A percentile compares a stretch with the other conserved stretches of the same genome.
phyloP scores from a whole-genome alignment of 2,888 invertebrate species.

The Ypsolopha sequella region DNA sequence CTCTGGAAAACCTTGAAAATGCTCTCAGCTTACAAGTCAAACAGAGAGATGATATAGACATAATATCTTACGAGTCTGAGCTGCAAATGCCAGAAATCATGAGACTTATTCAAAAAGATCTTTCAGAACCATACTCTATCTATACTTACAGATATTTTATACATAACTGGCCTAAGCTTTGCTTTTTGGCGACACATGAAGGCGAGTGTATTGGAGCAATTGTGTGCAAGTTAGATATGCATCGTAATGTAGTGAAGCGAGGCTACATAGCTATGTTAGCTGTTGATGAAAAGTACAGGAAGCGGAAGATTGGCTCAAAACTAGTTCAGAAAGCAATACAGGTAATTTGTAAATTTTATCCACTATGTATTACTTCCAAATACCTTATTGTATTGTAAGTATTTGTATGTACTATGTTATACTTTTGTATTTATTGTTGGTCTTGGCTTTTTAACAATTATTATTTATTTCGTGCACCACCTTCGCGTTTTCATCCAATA shows the following conservation, averaged over 20 bases:
- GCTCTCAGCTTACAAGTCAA: constrained; percentile 20
- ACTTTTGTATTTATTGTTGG: too few relatives aligned
- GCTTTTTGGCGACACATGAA: constrained; percentile 93
- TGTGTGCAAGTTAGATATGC: constrained; percentile 97
- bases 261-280: constrained; percentile 99
- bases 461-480: neutral
- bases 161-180: constrained; percentile 99
- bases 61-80: constrained; percentile 88
- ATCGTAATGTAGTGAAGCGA: constrained; percentile 88
- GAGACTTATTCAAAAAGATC: constrained; percentile 98
- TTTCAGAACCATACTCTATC: constrained; percentile 99
- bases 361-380: neutral
- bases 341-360: constrained; percentile 34
- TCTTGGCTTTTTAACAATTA: too few relatives aligned
- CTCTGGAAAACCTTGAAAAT: constrained; percentile 24
- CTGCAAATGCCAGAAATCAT: constrained; percentile 99
- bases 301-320: constrained; percentile 92
- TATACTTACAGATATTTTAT: constrained; percentile 99
- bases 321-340: constrained; percentile 84
- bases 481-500: neutral
- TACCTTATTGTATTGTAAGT: too few relatives aligned
- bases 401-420: too few relatives aligned
- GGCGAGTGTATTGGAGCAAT: constrained; percentile 96
- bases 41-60: constrained; percentile 44
- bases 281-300: constrained; percentile 94